Evolutionary conservation across 2,113 vertebrate genomes (phyloP).

Genomic region (Bos taurus): ARS-UCD2.0 NC_037337.1:86332501-86333000

Average conservation of each 20-base stretch:
- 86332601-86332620: conserved; percentile 45
- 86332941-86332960: conserved; percentile 75
- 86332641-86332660: conserved; percentile 53
- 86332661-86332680: conserved; percentile 19
- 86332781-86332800: conserved; percentile 56
- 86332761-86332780: conserved; percentile 73
- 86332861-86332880: conserved; percentile 73
- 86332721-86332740: conserved; percentile 75
- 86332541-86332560: conserved; percentile 16
- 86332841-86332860: conserved; percentile 75
- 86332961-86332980: conserved; percentile 74
- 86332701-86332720: conserved; percentile 68
- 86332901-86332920: conserved; percentile 78
- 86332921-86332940: conserved; percentile 66
- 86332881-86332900: conserved; percentile 66
- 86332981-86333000: conserved; percentile 80
- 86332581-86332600: conserved; percentile 18
- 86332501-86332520: conserved; percentile 41
- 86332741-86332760: conserved; percentile 74
- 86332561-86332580: conserved; percentile 35
- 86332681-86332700: conserved; percentile 69
- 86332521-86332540: conserved; percentile 35
- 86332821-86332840: conserved; percentile 74
- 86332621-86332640: conserved; percentile 42
- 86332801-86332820: conserved; percentile 72